Evolutionary conservation across 2,113 vertebrate genomes (phyloP).

Genomic region (Amia ocellicauda): DNA sequence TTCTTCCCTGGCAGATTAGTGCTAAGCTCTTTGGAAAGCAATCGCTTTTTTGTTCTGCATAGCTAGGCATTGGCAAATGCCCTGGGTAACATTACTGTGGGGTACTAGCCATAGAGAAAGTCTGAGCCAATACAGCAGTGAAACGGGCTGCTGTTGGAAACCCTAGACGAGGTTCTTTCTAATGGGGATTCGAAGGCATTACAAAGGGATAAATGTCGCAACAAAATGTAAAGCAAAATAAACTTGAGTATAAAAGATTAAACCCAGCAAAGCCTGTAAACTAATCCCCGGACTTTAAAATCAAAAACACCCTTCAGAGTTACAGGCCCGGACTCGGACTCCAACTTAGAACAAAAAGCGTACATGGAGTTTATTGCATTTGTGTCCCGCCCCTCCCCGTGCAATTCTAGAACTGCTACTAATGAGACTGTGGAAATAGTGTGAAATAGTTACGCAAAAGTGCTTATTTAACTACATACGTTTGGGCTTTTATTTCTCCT

Average conservation of each 20-base stretch:
- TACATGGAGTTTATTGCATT: constrained; percentile 22
- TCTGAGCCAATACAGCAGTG: constrained; percentile 5
- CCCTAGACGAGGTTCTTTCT: constrained; percentile 35
- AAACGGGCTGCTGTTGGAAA: constrained; percentile 26
- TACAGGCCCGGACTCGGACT: constrained; percentile 26
- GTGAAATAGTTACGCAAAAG: no score
- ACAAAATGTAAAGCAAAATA: constrained; percentile 49
- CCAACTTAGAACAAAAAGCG: constrained; percentile 23
- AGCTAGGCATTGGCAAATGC: constrained; percentile 25
- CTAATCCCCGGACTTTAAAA: constrained; percentile 44
- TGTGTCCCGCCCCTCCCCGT: background rate
- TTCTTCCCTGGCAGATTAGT: constrained; percentile 42
- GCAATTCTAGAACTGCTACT: background rate
- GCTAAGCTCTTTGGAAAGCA: constrained; percentile 44
- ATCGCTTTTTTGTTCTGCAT: constrained; percentile 29
- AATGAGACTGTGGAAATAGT: background rate
- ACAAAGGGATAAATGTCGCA: constrained; percentile 46
- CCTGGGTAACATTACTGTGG: background rate
- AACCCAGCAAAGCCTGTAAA: constrained; percentile 29
- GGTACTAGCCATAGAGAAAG: constrained; percentile 1
- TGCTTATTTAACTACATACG: no score
- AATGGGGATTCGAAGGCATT: constrained; percentile 53
- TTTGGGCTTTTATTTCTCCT: background rate
- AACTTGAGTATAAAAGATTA: constrained; percentile 47
- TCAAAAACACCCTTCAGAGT: constrained; percentile 47